phyloP scores from a whole-genome alignment of 2,888 invertebrate genomes.

The Brachyptera risi region DNA sequence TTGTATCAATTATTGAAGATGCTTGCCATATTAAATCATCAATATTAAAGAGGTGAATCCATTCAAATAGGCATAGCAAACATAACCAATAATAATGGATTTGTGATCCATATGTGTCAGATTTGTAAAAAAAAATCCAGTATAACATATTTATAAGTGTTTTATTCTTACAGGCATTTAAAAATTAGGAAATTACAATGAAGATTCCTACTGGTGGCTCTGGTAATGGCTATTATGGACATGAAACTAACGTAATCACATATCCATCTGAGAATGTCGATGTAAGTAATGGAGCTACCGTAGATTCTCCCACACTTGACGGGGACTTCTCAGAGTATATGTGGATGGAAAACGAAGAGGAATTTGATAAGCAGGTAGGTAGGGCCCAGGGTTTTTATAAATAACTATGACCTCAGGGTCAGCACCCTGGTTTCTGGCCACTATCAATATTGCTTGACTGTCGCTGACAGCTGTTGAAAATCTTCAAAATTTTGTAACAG shows the following conservation, averaged over 20 bases:
- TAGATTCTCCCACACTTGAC: slow-evolving; percentile 45
- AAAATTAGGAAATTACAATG: slow-evolving; percentile 23
- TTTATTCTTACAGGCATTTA: slow-evolving; percentile 11
- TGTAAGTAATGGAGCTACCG: slow-evolving; percentile 30
- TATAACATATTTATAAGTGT: background rate
- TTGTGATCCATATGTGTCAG: background rate
- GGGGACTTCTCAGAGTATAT: slow-evolving; percentile 85
- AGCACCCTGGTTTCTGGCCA: too few species aligned
- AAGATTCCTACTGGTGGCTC: slow-evolving; percentile 31
- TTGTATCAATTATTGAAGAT: too few species aligned
- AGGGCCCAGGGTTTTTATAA: too few species aligned
- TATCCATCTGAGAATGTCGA: slow-evolving; percentile 28
- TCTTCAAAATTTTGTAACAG: too few species aligned
- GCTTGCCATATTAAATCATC: too few species aligned
- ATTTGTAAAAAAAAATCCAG: background rate
- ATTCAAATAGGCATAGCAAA: too few species aligned
- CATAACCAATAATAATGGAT: background rate
- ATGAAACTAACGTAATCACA: slow-evolving; percentile 29
- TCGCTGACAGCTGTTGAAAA: too few species aligned
- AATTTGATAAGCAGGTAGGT: slow-evolving; percentile 81
- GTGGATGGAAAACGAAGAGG: slow-evolving; percentile 95
- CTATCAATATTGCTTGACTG: too few species aligned
- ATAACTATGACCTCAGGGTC: too few species aligned
- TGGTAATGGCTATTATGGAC: slow-evolving; percentile 31
- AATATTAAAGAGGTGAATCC: too few species aligned